These are phyloP conservation scores for Heliconius aoede DNA, from an alignment of 2,888 invertebrate genomes.

Conservation along the genomic window DNA sequence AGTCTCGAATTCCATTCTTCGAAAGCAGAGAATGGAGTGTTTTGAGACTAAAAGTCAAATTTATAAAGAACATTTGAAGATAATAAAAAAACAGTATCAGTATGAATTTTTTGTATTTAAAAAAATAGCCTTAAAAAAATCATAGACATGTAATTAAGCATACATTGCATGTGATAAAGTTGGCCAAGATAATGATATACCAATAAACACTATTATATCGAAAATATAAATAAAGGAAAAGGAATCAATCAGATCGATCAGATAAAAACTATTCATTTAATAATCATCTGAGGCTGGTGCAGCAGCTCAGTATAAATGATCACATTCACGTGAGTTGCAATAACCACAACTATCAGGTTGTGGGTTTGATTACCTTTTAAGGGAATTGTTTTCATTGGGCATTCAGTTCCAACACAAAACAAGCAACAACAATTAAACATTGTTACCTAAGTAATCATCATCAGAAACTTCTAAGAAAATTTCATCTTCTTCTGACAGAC, in stretches of 20 bases:
- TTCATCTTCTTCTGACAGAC: slow-evolving; percentile 34
- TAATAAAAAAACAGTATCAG: neutral
- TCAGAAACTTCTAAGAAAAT: slow-evolving; percentile 43
- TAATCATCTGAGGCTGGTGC: neutral
- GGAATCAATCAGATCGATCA: neutral
- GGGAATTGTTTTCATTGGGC: too few species aligned
- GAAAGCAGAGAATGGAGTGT: too few species aligned
- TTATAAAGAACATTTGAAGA: neutral
- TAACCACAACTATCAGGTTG: too few species aligned
- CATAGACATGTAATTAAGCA: neutral
- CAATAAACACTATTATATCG: neutral
- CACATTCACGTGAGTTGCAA: too few species aligned
- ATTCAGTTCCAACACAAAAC: too few species aligned
- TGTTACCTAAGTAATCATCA: slow-evolving; percentile 45
- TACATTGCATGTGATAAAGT: too few species aligned
- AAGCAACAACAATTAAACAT: neutral
- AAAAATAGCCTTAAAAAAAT: neutral
- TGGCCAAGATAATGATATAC: neutral
- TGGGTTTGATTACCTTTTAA: too few species aligned
- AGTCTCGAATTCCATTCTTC: too few species aligned
- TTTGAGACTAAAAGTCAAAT: too few species aligned
- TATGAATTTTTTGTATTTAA: neutral
- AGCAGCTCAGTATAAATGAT: too few species aligned
- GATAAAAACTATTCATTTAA: neutral
- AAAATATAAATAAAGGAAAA: neutral